Base-by-base conservation (phyloP, 1,140 invertebrate species). In the Listronotus oregonensis region DNA sequence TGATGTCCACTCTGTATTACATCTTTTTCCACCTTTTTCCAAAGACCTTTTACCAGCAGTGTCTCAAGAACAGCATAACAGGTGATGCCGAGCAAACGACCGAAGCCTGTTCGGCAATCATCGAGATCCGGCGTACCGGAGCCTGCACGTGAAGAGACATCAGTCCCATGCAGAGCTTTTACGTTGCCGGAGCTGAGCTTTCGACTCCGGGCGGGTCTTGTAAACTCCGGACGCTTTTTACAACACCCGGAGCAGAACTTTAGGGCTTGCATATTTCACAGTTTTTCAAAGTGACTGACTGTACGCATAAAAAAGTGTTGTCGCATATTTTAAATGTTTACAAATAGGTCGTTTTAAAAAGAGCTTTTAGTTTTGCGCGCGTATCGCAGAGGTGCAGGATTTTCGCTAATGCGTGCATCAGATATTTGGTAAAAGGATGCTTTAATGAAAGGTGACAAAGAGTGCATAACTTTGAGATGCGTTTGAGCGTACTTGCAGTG, bases 41-140 rank as follows among this genome's bases (percentile, higher is more conserved):
- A 50, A 49, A 51, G 47, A 37, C 31, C 54, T 59, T 58, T 63
- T 44, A 34, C 59, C 63, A 57, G 54, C 68, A 62, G 50, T 50
- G 59, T 66, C 61, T 65, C 42, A 70, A 67, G 69, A 70, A 67
- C 56, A 37, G 65, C 65, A 67, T 70, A 70, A 70, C 69, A 70
- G 69, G 69, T 70, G 69, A 67, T 67, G 69, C 51, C 57, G 66
- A 52, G 11, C 63, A 58, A 66, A 11, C 47, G 17, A 6, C 50
- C 56, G 57, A 61, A 60, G 43, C 31, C 39, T 46, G 31, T 44
- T 70, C 69, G 69, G 60, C 42, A 8, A 49, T 10, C 17, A 3
- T 67, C 69, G 69, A 49, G 40, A 58, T 61, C 57, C 47, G 58
- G 61, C 69, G 69, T 58, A 55, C 60, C 60, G 61, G 51, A 70